These are phyloP conservation scores for Xestia c-nigrum DNA, from an alignment of 2,888 invertebrate species.

Conservation along the genomic window DNA sequence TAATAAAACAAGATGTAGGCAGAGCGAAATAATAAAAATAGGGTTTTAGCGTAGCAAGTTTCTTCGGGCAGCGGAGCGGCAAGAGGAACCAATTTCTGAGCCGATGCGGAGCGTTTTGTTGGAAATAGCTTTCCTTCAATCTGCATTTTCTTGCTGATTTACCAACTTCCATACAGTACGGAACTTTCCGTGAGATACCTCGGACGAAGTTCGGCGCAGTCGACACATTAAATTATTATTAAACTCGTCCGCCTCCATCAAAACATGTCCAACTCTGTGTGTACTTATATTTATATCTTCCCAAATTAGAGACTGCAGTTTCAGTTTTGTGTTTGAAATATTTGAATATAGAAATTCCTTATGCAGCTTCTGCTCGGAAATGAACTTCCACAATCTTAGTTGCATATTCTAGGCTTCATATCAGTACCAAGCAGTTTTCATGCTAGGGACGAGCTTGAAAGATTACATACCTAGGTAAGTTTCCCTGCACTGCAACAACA, in stretches of 20 bases:
- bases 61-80: constrained; percentile 86
- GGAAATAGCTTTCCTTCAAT: constrained; percentile 90
- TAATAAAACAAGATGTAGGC: constrained; percentile 81
- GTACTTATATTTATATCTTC: constrained; percentile 39
- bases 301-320: constrained; percentile 43
- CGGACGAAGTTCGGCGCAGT: constrained; percentile 75
- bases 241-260: constrained; percentile 68
- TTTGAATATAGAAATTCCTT: constrained; percentile 13
- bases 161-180: constrained; percentile 87
- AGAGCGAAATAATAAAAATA: constrained; percentile 88
- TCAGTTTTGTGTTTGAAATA: constrained; percentile 32
- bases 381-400: constrained; percentile 16
- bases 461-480: neutral
- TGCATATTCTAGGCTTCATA: constrained; percentile 12
- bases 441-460: neutral
- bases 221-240: constrained; percentile 84
- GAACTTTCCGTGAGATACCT: constrained; percentile 80
- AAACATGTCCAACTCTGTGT: constrained; percentile 54
- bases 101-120: constrained; percentile 89
- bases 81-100: constrained; percentile 89
- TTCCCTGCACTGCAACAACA: constrained; percentile 31
- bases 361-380: constrained; percentile 1
- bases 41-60: constrained; percentile 86
- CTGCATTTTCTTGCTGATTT: constrained; percentile 91
- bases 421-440: constrained; percentile 1